Evolutionary conservation across 2,797 vertebrate genomes (phyloP), one percentile per base, ranked within the genome.

Genomic region (Sciaenops ocellatus): DNA sequence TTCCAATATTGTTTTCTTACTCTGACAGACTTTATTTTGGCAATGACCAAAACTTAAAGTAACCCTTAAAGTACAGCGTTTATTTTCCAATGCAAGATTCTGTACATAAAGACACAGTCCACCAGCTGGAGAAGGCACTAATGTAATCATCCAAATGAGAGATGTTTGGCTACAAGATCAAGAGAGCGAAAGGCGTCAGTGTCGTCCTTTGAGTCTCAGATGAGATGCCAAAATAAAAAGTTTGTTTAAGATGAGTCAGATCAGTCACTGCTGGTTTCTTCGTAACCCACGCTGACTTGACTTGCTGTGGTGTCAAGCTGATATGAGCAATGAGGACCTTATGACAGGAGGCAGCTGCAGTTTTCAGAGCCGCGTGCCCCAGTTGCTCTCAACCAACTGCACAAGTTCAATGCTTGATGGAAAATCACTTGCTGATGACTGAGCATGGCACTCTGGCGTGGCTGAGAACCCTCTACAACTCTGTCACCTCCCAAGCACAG

Each of bases 111-210:
- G 62, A 66, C 18, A 11, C 28, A 69, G 22, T 28, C 46, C 30
- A 34, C 28, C 30, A 65, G 51, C 44, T 26, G 59, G 1, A 69
- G 63, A 16, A 59, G 3, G 20, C 47, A 3, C 42, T 34, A 59
- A 56, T 18, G 18, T 20, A 59, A 55, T 82, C 30, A 18, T 74
- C 52, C 22, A 73, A 78, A 68, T 79, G 48, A 64, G 55, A 68
- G 26, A 47, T 1, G 28, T 41, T 59, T 16, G 51, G 55, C 73
- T 63, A n/a, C 34, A 15, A 59, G 61, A 84, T 44, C 10, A 83
- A 51, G 59, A 48, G 22, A 81, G 69, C 15, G 38, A 57, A 69
- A 61, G 57, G 64, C 41, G 4, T 3, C 59, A 24, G 48, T 47
- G 30, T 54, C 54, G 46, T 76, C 76, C 22, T 47, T 11, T 2